These are phyloP conservation scores for Dryobotodes eremita DNA, from an alignment of 2,888 invertebrate genomes.

Conservation along the genomic window DNA sequence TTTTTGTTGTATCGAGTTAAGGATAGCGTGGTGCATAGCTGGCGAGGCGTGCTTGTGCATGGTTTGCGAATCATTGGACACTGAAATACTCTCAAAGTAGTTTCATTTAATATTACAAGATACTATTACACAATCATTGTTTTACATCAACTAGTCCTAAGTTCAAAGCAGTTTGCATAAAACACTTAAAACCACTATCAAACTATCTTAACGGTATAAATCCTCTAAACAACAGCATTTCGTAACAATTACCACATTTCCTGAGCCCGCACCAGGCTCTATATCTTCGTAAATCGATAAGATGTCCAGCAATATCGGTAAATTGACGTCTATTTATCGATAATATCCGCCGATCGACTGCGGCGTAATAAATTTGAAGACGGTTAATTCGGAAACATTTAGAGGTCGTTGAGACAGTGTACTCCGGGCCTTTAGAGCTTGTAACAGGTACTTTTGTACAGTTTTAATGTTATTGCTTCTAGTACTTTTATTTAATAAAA, in stretches of 20 bases:
- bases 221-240: slow-evolving; percentile 47
- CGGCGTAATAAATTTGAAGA: slow-evolving; percentile 80
- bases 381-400: slow-evolving; percentile 80
- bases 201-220: slow-evolving; percentile 40
- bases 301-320: slow-evolving; percentile 76
- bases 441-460: slow-evolving; percentile 42
- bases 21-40: not conserved
- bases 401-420: slow-evolving; percentile 73
- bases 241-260: slow-evolving; percentile 57
- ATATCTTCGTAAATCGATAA: slow-evolving; percentile 66
- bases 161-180: slow-evolving; percentile 18
- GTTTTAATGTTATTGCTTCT: slow-evolving; percentile 32
- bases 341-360: slow-evolving; percentile 78
- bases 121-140: not conserved
- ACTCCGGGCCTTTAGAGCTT: slow-evolving; percentile 62
- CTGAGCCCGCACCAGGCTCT: slow-evolving; percentile 46
- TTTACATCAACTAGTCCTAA: not conserved
- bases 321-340: slow-evolving; percentile 82
- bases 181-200: slow-evolving; percentile 28
- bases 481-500: slow-evolving; percentile 23
- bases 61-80: not conserved
- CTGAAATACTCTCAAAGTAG: not conserved
- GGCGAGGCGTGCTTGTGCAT: not conserved
- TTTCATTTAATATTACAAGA: not conserved
- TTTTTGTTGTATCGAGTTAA: not conserved